Percentiles rank a stretch among this genome's conserved stretches.
Conservation (phyloP, 2,113 vertebrate species). For the Leptobrachium ailaonicum region DNA sequence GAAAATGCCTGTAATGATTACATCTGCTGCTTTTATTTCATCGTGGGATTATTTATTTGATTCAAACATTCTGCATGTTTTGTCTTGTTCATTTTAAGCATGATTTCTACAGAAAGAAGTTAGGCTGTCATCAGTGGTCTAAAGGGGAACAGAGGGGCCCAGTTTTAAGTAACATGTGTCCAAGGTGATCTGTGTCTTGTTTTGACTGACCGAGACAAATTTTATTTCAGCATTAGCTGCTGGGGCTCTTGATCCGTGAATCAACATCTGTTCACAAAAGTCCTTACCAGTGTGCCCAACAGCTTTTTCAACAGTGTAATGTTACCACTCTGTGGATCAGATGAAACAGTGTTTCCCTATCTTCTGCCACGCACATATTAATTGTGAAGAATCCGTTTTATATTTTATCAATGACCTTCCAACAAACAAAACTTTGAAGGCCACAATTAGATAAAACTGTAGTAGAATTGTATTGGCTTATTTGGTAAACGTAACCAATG, state of each 20-base stretch:
- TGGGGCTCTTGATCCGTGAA: constrained; percentile 26
- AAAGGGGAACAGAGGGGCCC: constrained; percentile 25
- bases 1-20: background rate
- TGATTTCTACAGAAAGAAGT: background rate
- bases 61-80: constrained; percentile 15
- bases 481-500: too few relatives aligned
- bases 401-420: too few relatives aligned
- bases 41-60: constrained; percentile 28
- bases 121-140: constrained; percentile 10
- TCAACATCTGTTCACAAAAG: constrained; percentile 32
- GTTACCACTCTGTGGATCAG: constrained; percentile 15
- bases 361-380: background rate
- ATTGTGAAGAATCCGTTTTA: too few relatives aligned
- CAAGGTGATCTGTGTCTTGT: constrained; percentile 36
- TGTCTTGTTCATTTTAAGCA: constrained; percentile 16
- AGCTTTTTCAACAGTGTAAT: constrained; percentile 31
- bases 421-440: too few relatives aligned
- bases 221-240: constrained; percentile 38
- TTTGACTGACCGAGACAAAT: constrained; percentile 34
- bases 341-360: constrained; percentile 1
- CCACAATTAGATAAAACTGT: too few relatives aligned
- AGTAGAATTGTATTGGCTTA: too few relatives aligned
- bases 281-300: constrained; percentile 28
- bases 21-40: constrained; percentile 17
- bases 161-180: constrained; percentile 25